A percentile compares a stretch with the other conserved stretches of the same genome.
phyloP scores from a whole-genome alignment of 2,113 vertebrate genomes.

The Odobenus rosmarus region DNA sequence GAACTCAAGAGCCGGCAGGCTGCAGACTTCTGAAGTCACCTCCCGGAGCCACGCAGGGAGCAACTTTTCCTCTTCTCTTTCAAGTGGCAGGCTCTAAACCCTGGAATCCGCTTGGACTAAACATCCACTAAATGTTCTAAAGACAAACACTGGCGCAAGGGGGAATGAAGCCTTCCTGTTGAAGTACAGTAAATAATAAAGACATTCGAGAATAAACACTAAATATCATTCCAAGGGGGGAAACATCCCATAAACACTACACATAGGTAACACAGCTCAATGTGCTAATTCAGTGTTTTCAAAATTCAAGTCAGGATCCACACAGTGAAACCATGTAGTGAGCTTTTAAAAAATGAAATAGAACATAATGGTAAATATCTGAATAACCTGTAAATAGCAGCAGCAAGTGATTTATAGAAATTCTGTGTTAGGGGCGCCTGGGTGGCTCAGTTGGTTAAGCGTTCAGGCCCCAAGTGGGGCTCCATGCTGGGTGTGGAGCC shows the following conservation, averaged over 20 bases:
- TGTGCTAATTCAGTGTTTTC: not conserved
- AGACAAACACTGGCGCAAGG: not conserved
- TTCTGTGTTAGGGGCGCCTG: not conserved
- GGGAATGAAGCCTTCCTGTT: not conserved
- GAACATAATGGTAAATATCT: not conserved
- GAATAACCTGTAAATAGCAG: not conserved
- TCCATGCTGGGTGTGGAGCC: not conserved
- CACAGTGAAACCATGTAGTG: not conserved
- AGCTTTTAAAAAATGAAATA: not conserved
- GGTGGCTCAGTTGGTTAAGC: not conserved
- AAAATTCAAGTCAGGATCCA: not conserved
- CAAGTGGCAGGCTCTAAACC: not conserved
- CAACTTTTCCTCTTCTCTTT: not conserved
- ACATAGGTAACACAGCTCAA: not conserved
- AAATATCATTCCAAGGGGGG: not conserved
- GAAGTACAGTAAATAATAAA: not conserved
- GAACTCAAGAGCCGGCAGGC: constrained; percentile 48
- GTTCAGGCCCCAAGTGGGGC: not conserved
- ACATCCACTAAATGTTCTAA: not conserved
- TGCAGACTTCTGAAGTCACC: constrained; percentile 45
- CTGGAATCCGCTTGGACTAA: not conserved
- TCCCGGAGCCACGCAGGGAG: not conserved
- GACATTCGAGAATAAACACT: not conserved
- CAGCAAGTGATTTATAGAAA: not conserved
- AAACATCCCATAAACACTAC: not conserved